Percentiles rank a stretch among this genome's conserved stretches.
Conservation (phyloP, 2,888 invertebrate species). For the Metopia argyrocephala region DNA sequence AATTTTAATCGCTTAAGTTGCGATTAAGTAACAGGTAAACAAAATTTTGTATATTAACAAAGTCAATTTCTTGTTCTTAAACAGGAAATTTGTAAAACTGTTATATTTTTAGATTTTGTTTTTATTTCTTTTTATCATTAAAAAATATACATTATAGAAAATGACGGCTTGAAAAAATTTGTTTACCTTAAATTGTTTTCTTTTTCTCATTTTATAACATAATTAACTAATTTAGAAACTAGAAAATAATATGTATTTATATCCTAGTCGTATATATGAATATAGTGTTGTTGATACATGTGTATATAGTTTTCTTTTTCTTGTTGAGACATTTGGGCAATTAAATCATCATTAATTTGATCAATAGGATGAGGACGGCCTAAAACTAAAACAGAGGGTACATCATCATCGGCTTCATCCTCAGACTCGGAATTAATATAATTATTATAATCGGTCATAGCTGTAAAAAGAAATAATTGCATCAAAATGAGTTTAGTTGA, state of each 20-base stretch:
- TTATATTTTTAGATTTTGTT: too few species aligned
- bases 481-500: background rate
- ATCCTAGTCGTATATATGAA: constrained; percentile 88
- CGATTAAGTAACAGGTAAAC: too few species aligned
- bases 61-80: too few species aligned
- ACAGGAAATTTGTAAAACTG: too few species aligned
- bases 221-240: constrained; percentile 34
- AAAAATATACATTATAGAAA: background rate
- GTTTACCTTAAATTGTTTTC: constrained; percentile 9
- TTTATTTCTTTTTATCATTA: constrained; percentile 8
- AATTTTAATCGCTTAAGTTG: too few species aligned
- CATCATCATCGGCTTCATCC: constrained; percentile 80
- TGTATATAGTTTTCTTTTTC: constrained; percentile 97
- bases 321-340: constrained; percentile 92
- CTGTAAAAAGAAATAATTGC: constrained; percentile 76
- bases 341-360: constrained; percentile 91
- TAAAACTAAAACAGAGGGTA: constrained; percentile 90
- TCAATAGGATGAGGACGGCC: constrained; percentile 89
- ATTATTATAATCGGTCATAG: constrained; percentile 84
- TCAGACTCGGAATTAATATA: constrained; percentile 80
- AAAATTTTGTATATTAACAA: too few species aligned
- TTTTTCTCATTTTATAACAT: constrained; percentile 13
- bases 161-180: background rate
- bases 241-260: background rate
- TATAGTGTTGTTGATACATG: constrained; percentile 95